phyloP scores from a whole-genome alignment of 2,888 invertebrate species.

The Pasiphila rectangulata region DNA sequence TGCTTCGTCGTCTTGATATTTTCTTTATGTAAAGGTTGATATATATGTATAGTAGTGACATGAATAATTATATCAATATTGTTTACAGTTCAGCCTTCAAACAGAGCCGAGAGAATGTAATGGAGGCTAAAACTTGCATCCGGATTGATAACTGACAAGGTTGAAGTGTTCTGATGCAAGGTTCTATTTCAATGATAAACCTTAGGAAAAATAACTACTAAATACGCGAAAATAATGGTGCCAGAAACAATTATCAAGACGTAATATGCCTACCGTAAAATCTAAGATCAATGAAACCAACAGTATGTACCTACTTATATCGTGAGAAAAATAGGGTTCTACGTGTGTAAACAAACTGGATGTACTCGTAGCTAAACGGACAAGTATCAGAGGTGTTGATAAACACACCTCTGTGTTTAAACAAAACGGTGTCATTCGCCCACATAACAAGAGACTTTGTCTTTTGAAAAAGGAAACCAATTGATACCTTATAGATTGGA shows the following conservation, averaged over 20 bases:
- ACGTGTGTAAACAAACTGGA: conserved; percentile 57
- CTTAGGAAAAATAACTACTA: background rate
- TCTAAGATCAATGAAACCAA: conserved; percentile 15
- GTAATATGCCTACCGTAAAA: background rate
- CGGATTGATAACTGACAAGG: conserved; percentile 22
- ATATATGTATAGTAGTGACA: conserved; percentile 36
- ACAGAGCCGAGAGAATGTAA: conserved; percentile 24
- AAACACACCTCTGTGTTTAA: conserved; percentile 55
- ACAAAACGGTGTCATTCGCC: conserved; percentile 51
- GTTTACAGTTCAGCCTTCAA: conserved; percentile 48
- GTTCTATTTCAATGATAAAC: conserved; percentile 7
- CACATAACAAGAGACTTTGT: conserved; percentile 41
- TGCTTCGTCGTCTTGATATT: conserved; percentile 57
- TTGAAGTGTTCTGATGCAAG: conserved; percentile 11
- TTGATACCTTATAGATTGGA: conserved; percentile 29
- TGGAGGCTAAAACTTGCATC: conserved; percentile 19
- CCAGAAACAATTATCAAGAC: background rate
- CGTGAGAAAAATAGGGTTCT: conserved; percentile 49
- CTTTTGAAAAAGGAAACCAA: conserved; percentile 36
- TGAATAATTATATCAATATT: conserved; percentile 46
- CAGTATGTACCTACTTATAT: too few species aligned
- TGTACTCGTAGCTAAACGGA: conserved; percentile 44
- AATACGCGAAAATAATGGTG: background rate
- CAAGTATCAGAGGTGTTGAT: conserved; percentile 54
- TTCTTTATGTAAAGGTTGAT: conserved; percentile 47